phyloP scores from a whole-genome alignment of 2,888 invertebrate species.

The Spicauda simplicius region DNA sequence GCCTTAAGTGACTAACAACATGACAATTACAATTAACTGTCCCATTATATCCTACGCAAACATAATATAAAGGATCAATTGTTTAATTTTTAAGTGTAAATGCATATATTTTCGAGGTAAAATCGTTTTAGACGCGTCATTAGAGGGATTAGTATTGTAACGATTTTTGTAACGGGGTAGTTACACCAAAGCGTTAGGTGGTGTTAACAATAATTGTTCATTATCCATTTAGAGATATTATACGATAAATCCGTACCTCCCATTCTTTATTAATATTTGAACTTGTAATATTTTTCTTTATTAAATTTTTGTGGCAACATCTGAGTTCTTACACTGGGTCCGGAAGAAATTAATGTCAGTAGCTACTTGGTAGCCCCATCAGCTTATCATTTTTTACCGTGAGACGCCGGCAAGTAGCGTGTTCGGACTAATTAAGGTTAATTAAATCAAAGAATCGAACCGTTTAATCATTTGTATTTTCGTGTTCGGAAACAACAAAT shows the following conservation, averaged over 20 bases:
- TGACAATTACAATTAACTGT: conserved; percentile 38
- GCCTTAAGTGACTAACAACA: conserved; percentile 36
- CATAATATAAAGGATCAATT: neutral
- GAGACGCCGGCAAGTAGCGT: conserved; percentile 55
- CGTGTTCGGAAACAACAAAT: conserved; percentile 42
- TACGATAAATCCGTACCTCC: too few relatives aligned
- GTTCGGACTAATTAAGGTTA: conserved; percentile 73
- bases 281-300: too few relatives aligned
- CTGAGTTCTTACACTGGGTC: conserved; percentile 21
- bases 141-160: too few relatives aligned
- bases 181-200: too few relatives aligned
- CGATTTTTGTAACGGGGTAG: too few relatives aligned
- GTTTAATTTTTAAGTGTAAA: conserved; percentile 1
- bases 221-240: too few relatives aligned
- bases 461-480: conserved; percentile 57
- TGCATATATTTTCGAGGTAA: neutral
- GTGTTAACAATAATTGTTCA: too few relatives aligned
- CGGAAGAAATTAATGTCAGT: conserved; percentile 48
- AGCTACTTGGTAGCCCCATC: conserved; percentile 48
- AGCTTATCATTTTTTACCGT: conserved; percentile 62
- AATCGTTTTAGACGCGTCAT: too few relatives aligned
- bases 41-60: conserved; percentile 29
- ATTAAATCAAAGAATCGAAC: conserved; percentile 63
- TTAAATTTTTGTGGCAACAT: too few relatives aligned
- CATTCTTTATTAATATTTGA: too few relatives aligned